Conservation (phyloP, 37 sponge, comb jelly and placozoan species). For the Tethya wilhelma region DNA sequence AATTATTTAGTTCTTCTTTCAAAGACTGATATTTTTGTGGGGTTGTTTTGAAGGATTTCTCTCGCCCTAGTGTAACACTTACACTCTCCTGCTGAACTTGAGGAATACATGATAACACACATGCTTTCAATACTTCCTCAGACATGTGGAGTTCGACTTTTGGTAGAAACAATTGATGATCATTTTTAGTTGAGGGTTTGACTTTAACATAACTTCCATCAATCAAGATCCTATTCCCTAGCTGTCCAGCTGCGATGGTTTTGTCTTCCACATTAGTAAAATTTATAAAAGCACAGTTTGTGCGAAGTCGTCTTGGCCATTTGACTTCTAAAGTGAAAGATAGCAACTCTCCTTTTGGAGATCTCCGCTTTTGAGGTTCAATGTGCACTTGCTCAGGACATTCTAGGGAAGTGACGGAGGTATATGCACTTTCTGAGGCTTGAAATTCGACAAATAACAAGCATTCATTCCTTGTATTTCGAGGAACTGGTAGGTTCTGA, state of each 20-base stretch:
- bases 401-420: not conserved
- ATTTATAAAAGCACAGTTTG: not conserved
- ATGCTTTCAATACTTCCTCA: not conserved
- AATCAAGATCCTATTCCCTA: not conserved
- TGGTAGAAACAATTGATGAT: not conserved
- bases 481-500: not conserved
- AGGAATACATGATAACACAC: not conserved
- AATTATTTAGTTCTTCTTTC: not conserved
- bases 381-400: not conserved
- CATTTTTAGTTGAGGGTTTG: not conserved
- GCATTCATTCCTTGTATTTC: not conserved
- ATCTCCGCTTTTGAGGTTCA: not conserved
- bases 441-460: slow-evolving; percentile 33
- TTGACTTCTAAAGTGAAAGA: not conserved
- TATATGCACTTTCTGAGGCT: slow-evolving; percentile 18
- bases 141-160: not conserved
- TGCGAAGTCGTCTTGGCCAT: not conserved
- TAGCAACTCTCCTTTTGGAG: not conserved
- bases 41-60: not conserved
- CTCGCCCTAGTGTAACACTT: not conserved
- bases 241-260: not conserved
- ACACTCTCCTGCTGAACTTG: not conserved
- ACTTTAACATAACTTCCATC: not conserved
- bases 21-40: not conserved
- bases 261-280: not conserved